phyloP scores from a whole-genome alignment of 2,797 vertebrate species.

The Cuculus canorus region DNA sequence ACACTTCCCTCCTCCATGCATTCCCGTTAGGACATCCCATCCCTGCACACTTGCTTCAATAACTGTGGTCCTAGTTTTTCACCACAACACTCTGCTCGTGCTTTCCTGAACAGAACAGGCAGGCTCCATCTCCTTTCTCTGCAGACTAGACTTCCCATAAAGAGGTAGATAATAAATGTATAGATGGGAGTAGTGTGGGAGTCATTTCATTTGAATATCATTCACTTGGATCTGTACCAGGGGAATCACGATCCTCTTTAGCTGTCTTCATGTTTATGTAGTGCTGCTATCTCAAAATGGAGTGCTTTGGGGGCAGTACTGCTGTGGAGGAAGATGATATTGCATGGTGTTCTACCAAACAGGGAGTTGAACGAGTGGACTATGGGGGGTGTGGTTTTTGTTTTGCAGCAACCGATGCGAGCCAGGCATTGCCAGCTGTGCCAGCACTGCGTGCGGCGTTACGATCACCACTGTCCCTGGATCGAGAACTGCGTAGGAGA shows the following conservation, averaged over 20 bases:
- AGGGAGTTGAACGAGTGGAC: background rate
- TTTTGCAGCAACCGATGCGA: conserved; percentile 90
- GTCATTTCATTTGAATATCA: background rate
- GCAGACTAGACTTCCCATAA: background rate
- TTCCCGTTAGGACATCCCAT: background rate
- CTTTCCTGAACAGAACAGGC: background rate
- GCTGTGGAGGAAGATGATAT: background rate
- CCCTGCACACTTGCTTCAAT: background rate
- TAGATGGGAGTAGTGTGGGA: background rate
- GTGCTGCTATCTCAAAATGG: background rate
- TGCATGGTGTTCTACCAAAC: background rate
- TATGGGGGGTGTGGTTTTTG: background rate
- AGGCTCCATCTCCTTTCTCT: background rate
- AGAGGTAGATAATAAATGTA: background rate
- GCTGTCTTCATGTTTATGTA: background rate
- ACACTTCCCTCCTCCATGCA: background rate
- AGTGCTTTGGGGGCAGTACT: background rate
- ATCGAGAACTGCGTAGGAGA: conserved; percentile 96
- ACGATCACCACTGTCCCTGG: conserved; percentile 97
- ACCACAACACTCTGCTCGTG: rapidly evolving
- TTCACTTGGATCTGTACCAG: background rate
- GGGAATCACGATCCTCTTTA: background rate
- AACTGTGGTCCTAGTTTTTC: background rate
- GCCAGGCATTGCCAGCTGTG: conserved; percentile 92
- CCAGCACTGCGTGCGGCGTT: conserved; percentile 90